A percentile compares a stretch with the other conserved stretches of the same genome.
phyloP scores from a whole-genome alignment of 2,113 vertebrate genomes.

The Serinus canaria region DNA sequence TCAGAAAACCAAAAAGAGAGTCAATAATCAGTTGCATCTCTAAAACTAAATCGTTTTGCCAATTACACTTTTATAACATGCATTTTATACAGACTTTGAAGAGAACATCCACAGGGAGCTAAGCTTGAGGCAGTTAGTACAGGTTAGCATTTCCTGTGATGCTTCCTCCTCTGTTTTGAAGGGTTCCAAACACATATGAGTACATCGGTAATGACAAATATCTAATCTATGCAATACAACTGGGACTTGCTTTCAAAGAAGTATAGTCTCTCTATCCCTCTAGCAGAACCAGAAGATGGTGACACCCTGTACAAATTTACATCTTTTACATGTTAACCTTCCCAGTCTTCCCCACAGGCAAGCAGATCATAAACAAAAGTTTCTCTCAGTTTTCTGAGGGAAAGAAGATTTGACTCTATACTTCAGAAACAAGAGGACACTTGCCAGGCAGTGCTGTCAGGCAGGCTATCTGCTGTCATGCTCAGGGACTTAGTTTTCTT shows the following conservation, averaged over 20 bases:
- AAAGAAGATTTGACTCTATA: neutral
- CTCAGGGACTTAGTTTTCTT: neutral
- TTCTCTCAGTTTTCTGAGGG: neutral
- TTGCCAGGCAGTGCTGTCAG: neutral
- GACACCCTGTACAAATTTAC: neutral
- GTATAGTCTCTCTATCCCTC: neutral
- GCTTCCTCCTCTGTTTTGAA: neutral
- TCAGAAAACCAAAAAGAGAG: constrained; percentile 56
- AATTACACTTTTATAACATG: neutral
- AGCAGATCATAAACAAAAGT: neutral
- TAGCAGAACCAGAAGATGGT: neutral
- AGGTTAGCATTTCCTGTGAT: neutral
- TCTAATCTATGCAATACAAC: neutral
- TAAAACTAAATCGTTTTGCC: neutral
- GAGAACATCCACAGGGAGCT: neutral
- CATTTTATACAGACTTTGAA: neutral
- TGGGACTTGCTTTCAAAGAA: neutral
- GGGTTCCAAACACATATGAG: neutral
- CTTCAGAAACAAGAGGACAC: neutral
- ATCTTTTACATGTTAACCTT: neutral
- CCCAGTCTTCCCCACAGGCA: neutral
- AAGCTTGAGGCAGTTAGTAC: neutral
- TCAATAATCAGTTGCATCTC: neutral
- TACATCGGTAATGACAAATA: neutral
- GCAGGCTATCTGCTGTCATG: neutral